phyloP scores from a whole-genome alignment of 2,888 invertebrate genomes.

The Lamproptera curius region DNA sequence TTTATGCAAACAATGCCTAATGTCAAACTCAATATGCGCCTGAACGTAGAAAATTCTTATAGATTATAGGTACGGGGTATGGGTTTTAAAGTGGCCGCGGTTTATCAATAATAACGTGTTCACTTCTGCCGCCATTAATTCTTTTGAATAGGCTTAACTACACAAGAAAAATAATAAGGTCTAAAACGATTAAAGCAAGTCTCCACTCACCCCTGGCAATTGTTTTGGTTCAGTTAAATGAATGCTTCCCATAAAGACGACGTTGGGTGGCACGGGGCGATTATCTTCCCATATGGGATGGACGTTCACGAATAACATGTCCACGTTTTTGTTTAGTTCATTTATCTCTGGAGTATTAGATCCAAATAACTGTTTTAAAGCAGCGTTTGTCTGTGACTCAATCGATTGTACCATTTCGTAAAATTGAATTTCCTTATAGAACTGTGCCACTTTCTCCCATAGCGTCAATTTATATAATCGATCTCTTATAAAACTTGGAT shows the following conservation, averaged over 20 bases:
- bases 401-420: not conserved
- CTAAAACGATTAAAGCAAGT: too few relatives aligned
- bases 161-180: too few relatives aligned
- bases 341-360: not conserved
- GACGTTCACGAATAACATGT: not conserved
- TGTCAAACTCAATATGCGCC: too few relatives aligned
- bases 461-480: conserved; percentile 21
- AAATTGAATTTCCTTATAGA: not conserved
- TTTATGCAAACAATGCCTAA: too few relatives aligned
- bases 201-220: not conserved
- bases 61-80: too few relatives aligned
- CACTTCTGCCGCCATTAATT: too few relatives aligned
- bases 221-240: not conserved
- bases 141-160: too few relatives aligned
- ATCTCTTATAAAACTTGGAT: conserved; percentile 7
- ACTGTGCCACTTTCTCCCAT: conserved; percentile 3
- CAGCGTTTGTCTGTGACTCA: not conserved
- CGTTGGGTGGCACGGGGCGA: not conserved
- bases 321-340: not conserved
- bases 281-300: not conserved
- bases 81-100: too few relatives aligned
- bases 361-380: not conserved
- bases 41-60: too few relatives aligned
- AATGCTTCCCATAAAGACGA: not conserved
- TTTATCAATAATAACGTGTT: too few relatives aligned